Conservation (phyloP, 1,140 invertebrate species). For the Zelostemma sp. region DNA sequence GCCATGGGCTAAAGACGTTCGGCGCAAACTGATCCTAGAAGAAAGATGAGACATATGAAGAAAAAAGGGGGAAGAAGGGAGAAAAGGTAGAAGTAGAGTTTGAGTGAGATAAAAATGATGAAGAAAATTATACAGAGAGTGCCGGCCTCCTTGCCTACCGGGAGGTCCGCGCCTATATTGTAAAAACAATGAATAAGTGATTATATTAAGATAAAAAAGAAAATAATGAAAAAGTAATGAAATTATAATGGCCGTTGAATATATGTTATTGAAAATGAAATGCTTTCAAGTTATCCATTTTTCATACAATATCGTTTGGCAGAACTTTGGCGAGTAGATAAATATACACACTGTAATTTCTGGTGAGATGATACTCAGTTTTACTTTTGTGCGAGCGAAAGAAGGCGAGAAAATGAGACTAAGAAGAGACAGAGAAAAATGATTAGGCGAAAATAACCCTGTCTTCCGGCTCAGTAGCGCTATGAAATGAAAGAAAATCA, state of each 20-base stretch:
- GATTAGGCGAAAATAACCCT: slow-evolving; percentile 51
- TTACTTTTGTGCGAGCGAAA: slow-evolving; percentile 28
- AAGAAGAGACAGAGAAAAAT: slow-evolving; percentile 44
- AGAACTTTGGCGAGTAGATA: slow-evolving; percentile 63
- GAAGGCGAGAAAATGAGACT: slow-evolving; percentile 53
- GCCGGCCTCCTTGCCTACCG: slow-evolving; percentile 70
- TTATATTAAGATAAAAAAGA: slow-evolving; percentile 60
- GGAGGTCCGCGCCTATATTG: slow-evolving; percentile 69
- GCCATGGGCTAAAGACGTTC: slow-evolving; percentile 69
- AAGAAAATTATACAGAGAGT: slow-evolving; percentile 70
- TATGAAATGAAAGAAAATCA: slow-evolving; percentile 49
- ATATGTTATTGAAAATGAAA: slow-evolving; percentile 62
- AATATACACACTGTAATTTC: slow-evolving; percentile 51
- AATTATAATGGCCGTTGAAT: slow-evolving; percentile 70
- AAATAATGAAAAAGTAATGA: slow-evolving; percentile 56
- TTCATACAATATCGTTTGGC: slow-evolving; percentile 64
- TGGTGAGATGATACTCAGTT: slow-evolving; percentile 10
- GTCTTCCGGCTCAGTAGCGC: slow-evolving; percentile 64
- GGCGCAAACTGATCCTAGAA: slow-evolving; percentile 71
- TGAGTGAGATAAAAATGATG: slow-evolving; percentile 54
- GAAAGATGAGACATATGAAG: slow-evolving; percentile 54
- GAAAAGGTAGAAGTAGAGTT: slow-evolving; percentile 57
- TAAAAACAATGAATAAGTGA: slow-evolving; percentile 64
- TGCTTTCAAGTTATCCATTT: slow-evolving; percentile 57
- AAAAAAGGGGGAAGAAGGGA: slow-evolving; percentile 54